Conservation (phyloP, 2,888 invertebrate species). For the Melieria crassipennis region DNA sequence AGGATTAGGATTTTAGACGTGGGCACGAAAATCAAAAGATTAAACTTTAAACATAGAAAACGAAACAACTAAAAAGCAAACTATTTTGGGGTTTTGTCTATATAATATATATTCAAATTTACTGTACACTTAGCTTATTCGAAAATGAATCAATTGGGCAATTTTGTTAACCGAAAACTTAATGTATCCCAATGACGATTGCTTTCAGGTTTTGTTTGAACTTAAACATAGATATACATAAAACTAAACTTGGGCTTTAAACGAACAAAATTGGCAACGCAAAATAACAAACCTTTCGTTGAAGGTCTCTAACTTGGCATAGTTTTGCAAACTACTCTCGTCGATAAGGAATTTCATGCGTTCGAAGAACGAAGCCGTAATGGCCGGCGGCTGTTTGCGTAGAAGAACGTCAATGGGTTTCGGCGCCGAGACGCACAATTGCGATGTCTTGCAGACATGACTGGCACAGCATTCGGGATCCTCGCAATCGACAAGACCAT, state of each 20-base stretch:
- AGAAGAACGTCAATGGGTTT: conserved; percentile 96
- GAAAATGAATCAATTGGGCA: conserved; percentile 10
- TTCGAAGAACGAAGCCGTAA: conserved; percentile 98
- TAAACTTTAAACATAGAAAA: conserved; percentile 53
- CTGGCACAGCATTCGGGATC: conserved; percentile 97
- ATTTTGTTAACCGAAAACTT: conserved; percentile 19
- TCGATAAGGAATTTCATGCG: conserved; percentile 98
- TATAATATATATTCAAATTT: conserved; percentile 30
- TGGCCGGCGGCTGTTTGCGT: conserved; percentile 94
- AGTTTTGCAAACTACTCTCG: conserved; percentile 97
- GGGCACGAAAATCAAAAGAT: conserved; percentile 59
- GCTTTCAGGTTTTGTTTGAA: conserved; percentile 16
- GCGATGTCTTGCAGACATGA: conserved; percentile 83
- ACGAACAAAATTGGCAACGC: conserved; percentile 17
- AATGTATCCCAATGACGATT: background rate
- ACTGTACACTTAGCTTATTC: conserved; percentile 20
- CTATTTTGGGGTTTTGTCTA: conserved; percentile 45
- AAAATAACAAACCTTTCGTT: conserved; percentile 88
- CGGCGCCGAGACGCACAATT: conserved; percentile 92
- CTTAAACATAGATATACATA: conserved; percentile 5
- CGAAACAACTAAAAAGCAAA: conserved; percentile 59
- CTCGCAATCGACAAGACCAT: conserved; percentile 96
- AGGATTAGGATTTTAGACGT: conserved; percentile 57
- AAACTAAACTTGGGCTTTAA: background rate
- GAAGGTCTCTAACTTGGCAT: conserved; percentile 94